A percentile compares a stretch with the other conserved stretches of the same genome.
phyloP scores from a whole-genome alignment of 2,888 invertebrate genomes.

The Plagodis dolabraria region DNA sequence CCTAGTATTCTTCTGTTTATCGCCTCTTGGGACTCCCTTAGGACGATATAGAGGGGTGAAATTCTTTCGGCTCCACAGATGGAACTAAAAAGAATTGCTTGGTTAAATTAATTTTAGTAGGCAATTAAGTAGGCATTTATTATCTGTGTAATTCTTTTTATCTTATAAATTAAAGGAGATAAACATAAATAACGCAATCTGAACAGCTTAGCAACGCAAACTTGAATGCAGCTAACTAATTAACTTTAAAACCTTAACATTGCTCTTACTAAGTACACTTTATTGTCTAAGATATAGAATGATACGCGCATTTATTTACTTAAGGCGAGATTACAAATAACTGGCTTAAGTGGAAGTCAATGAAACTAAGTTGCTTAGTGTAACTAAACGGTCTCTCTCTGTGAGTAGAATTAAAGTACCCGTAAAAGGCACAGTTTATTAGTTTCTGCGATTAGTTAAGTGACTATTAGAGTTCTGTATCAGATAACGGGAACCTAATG shows the following conservation, averaged over 20 bases:
- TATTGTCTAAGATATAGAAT: constrained; percentile 28
- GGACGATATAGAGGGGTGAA: too few relatives aligned
- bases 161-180: constrained; percentile 1
- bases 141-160: not conserved
- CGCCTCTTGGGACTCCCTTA: too few relatives aligned
- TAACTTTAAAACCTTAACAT: constrained; percentile 50
- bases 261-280: constrained; percentile 39
- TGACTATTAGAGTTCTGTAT: too few relatives aligned
- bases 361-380: constrained; percentile 24
- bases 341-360: constrained; percentile 19
- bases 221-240: constrained; percentile 43
- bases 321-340: constrained; percentile 22
- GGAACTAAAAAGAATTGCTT: too few relatives aligned
- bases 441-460: not conserved
- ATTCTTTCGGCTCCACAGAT: too few relatives aligned
- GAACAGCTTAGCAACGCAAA: constrained; percentile 27
- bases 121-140: not conserved
- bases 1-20: too few relatives aligned
- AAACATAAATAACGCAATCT: constrained; percentile 17
- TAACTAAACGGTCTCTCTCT: constrained; percentile 4
- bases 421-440: constrained; percentile 4
- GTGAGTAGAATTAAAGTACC: not conserved
- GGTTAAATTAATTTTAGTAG: too few relatives aligned
- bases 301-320: constrained; percentile 18
- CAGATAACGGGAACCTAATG: too few relatives aligned